phyloP scores from a whole-genome alignment of 1,140 invertebrate species.

The Scaptomyza hsui region DNA sequence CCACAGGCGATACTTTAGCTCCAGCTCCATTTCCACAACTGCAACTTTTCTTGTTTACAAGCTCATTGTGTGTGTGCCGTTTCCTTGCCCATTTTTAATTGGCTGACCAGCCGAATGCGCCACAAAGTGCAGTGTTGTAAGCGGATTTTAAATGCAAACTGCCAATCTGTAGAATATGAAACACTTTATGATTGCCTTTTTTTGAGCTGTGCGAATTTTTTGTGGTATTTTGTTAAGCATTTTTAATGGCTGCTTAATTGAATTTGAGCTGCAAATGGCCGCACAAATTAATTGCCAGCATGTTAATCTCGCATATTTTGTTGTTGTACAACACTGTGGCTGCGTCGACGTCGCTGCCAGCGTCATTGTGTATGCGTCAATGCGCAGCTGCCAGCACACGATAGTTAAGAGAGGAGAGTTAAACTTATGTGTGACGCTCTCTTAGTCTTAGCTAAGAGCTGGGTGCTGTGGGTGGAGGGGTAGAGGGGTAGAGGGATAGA shows the following conservation, averaged over 20 bases:
- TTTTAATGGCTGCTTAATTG: slow-evolving; percentile 71
- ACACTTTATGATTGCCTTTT: no score
- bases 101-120: slow-evolving; percentile 45
- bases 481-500: not conserved
- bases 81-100: slow-evolving; percentile 50
- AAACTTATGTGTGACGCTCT: not conserved
- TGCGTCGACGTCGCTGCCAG: not conserved
- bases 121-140: slow-evolving; percentile 21
- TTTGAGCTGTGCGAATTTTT: not conserved
- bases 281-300: slow-evolving; percentile 72
- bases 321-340: slow-evolving; percentile 22
- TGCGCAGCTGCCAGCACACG: slow-evolving; percentile 18
- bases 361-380: not conserved
- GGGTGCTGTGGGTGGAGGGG: not conserved
- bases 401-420: slow-evolving; percentile 12
- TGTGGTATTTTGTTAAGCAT: not conserved
- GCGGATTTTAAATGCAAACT: slow-evolving; percentile 42
- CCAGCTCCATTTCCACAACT: not conserved
- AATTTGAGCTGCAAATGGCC: slow-evolving; percentile 58
- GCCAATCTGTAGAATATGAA: slow-evolving; percentile 26
- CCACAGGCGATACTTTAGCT: not conserved
- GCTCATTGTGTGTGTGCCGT: not conserved
- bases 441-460: slow-evolving; percentile 4
- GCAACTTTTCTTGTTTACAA: not conserved
- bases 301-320: slow-evolving; percentile 68